phyloP scores from a whole-genome alignment of 2,888 invertebrate genomes.

The Tuberolachnus salignus region DNA sequence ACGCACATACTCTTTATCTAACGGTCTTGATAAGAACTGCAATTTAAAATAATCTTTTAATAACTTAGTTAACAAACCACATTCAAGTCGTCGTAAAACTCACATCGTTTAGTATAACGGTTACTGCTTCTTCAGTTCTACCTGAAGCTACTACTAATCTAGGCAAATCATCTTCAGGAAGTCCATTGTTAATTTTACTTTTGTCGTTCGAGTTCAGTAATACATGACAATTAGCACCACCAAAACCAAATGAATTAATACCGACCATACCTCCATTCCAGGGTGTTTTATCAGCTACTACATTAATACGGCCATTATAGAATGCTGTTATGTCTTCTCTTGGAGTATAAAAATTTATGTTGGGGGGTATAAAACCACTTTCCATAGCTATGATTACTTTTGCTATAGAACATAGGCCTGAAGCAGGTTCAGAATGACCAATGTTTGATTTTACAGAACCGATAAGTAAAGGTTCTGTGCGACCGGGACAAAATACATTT shows the following conservation, averaged over 20 bases:
- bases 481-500: slow-evolving; percentile 75
- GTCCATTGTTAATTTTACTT: slow-evolving; percentile 69
- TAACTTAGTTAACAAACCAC: background rate
- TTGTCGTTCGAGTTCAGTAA: slow-evolving; percentile 70
- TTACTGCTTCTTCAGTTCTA: slow-evolving; percentile 78
- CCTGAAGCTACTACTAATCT: slow-evolving; percentile 78
- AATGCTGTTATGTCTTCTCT: slow-evolving; percentile 66
- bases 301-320: slow-evolving; percentile 69
- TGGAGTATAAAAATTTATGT: slow-evolving; percentile 76
- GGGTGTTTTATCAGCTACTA: slow-evolving; percentile 75
- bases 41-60: slow-evolving; percentile 39
- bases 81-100: slow-evolving; percentile 57
- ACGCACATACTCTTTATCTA: slow-evolving; percentile 70
- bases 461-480: slow-evolving; percentile 78
- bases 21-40: slow-evolving; percentile 65
- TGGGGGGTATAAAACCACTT: slow-evolving; percentile 80
- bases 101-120: slow-evolving; percentile 70
- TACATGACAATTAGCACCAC: slow-evolving; percentile 83
- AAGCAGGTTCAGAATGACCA: slow-evolving; percentile 89
- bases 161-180: slow-evolving; percentile 72
- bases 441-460: slow-evolving; percentile 94
- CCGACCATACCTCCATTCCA: slow-evolving; percentile 79
- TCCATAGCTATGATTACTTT: slow-evolving; percentile 86
- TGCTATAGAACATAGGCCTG: slow-evolving; percentile 80
- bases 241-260: slow-evolving; percentile 92